A percentile compares a stretch with the other conserved stretches of the same genome.
Conservation (phyloP, 2,797 vertebrate species). For the Euphonia xanthogaster region DNA sequence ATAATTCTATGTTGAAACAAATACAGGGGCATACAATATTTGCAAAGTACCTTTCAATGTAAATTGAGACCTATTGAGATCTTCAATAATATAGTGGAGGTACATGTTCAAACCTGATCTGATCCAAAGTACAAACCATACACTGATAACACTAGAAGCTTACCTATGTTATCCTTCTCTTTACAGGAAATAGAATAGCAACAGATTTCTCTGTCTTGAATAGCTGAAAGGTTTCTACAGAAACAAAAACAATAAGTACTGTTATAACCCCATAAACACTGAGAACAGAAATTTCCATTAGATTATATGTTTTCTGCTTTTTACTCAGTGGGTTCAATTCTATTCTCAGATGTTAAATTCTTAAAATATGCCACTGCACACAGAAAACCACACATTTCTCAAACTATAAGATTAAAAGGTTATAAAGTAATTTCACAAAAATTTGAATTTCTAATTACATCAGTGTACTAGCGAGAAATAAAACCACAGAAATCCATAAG, state of each 20-base stretch:
- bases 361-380: neutral
- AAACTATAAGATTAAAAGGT: neutral
- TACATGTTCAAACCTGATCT: neutral
- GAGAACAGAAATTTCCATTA: neutral
- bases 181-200: slow-evolving; percentile 78
- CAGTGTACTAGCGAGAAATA: neutral
- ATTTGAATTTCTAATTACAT: neutral
- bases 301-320: neutral
- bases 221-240: slow-evolving; percentile 84
- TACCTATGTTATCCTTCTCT: slow-evolving; percentile 87
- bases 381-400: neutral
- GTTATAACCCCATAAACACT: neutral
- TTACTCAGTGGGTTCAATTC: neutral
- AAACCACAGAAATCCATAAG: neutral
- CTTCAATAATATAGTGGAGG: neutral
- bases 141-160: slow-evolving; percentile 17
- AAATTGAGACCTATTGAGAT: neutral
- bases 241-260: neutral
- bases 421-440: neutral
- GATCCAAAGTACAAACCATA: neutral
- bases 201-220: slow-evolving; percentile 88
- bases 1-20: neutral
- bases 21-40: neutral
- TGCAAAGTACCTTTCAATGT: neutral
- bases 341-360: neutral